phyloP scores from a whole-genome alignment of 2,113 vertebrate genomes.

The Oncorhynchus nerka region DNA sequence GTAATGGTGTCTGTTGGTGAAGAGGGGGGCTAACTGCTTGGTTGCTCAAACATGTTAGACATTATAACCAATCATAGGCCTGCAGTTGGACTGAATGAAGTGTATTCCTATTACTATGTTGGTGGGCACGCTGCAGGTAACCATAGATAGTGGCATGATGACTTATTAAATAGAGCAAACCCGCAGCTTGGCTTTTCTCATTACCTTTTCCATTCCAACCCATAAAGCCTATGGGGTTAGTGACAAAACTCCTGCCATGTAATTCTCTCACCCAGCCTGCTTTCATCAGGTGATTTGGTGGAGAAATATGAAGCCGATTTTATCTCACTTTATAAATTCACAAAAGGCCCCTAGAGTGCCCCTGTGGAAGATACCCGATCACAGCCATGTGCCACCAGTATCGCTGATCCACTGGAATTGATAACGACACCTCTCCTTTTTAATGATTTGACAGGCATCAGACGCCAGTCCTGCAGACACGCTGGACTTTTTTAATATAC shows the following conservation, averaged over 20 bases:
- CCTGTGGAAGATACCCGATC: conserved; percentile 73
- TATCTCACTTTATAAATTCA: conserved; percentile 79
- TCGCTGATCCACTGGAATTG: conserved; percentile 80
- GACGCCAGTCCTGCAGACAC: conserved; percentile 70
- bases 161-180: conserved; percentile 74
- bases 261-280: conserved; percentile 69
- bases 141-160: conserved; percentile 70
- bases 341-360: conserved; percentile 75
- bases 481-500: conserved; percentile 67
- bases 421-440: conserved; percentile 80
- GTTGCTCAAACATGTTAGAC: conserved; percentile 42
- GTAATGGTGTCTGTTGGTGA: conserved; percentile 58
- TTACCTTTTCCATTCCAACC: conserved; percentile 69
- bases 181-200: conserved; percentile 70
- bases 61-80: conserved; percentile 32
- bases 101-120: conserved; percentile 53
- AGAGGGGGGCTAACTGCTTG: conserved; percentile 44
- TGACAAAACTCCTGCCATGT: conserved; percentile 74
- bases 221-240: conserved; percentile 65
- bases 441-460: conserved; percentile 84
- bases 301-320: conserved; percentile 79
- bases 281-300: conserved; percentile 76
- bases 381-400: conserved; percentile 68
- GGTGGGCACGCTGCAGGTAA: conserved; percentile 55
- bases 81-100: conserved; percentile 60